Evolutionary conservation across 64 coral and sea anemone species (phyloP).

Genomic region (Anthopleura sola): DNA sequence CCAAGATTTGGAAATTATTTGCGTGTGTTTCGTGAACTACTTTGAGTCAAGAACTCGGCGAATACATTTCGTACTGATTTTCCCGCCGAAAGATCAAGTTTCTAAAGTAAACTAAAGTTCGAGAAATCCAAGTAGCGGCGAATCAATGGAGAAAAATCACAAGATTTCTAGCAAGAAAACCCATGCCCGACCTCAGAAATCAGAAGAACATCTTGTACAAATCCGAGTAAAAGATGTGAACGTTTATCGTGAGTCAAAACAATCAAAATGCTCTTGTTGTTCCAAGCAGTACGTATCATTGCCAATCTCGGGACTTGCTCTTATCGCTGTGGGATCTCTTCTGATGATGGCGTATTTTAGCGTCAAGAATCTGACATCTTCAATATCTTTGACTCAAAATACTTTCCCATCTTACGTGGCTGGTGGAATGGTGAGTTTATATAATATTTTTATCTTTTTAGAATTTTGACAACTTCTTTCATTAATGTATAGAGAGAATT

Average conservation of each 20-base stretch:
- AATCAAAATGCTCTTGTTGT: constrained; percentile 49
- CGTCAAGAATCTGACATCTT: constrained; percentile 49
- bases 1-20: background rate
- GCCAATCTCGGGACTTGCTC: constrained; percentile 56
- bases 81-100: background rate
- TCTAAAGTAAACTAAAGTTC: background rate
- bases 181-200: background rate
- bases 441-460: background rate
- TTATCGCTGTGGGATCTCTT: constrained; percentile 66
- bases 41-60: background rate
- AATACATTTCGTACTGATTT: background rate
- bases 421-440: constrained; percentile 56
- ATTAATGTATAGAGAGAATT: background rate
- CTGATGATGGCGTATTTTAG: constrained; percentile 74
- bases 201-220: constrained; percentile 17
- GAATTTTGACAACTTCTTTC: background rate
- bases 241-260: background rate
- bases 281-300: constrained; percentile 64
- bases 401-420: constrained; percentile 46
- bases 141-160: constrained; percentile 2
- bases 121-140: background rate
- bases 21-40: background rate
- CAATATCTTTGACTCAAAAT: constrained; percentile 51
- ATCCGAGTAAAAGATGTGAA: constrained; percentile 36
- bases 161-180: background rate